Base-by-base conservation (phyloP, 2,888 invertebrate genomes). In the Platycheirus albimanus region DNA sequence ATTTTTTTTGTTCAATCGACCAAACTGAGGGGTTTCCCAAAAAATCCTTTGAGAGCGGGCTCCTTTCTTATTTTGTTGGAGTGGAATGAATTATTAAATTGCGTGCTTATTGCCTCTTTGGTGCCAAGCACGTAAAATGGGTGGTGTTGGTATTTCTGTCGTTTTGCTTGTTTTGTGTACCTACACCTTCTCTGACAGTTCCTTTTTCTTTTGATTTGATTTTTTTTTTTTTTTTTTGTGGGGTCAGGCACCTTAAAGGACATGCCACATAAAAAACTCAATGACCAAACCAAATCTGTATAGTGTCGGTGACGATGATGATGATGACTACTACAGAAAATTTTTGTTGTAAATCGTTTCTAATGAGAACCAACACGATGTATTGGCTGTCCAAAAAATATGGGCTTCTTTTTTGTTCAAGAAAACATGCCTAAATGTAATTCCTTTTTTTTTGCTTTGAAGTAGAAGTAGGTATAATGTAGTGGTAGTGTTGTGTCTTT, bases 91-190 rank as follows among this genome's bases (percentile, higher is more conserved):
- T 61, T 71, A 61, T 52, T 41, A 61, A 63, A 71, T 71, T 71
- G 71, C 71, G 71, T 71, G 61, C 52, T 63, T 71, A 71, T 51
- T 41, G 52, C 30, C 61, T 38, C 20, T 54, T 43, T 52, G 15
- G 17, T 17, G 41, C 41, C 51, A 30, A 24, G 45, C 69, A 56
- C 52, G 51, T 24, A 4, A 20, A 24, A 52, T 63, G 52, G 71
- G 61, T 63, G 41, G 61, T 52, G 69, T 58, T 61, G 71, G 71
- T 63, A 71, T 71, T 63, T 63, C n/a, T 56, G 56, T 58, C 61
- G 51, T 63, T 71, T 52, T 51, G 51, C 61, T 41, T 58, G 51
- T 71, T 70, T 67, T 47, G 20, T 56, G 54, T 56, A 20, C 41
- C 10, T 51, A 24, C n/a, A 24, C 24, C 13, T 54, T 56, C 36